Conservation (phyloP, 2,888 invertebrate genomes). For the Chalcosyrphus nemorum region DNA sequence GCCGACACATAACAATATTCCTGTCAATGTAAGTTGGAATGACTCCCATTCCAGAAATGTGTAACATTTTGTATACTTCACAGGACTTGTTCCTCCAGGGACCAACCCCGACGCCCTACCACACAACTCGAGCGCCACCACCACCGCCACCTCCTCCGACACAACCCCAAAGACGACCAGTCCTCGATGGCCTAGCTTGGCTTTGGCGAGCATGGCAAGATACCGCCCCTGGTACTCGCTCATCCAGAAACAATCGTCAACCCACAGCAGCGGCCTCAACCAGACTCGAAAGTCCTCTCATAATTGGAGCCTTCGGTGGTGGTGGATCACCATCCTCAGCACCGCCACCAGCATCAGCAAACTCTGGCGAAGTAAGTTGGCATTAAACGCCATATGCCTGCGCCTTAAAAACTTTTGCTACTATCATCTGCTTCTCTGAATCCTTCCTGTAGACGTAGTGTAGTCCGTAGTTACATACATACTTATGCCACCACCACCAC, state of each 20-base stretch:
- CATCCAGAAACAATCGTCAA: constrained; percentile 73
- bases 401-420: constrained; percentile 17
- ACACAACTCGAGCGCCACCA: constrained; percentile 76
- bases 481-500: constrained; percentile 4
- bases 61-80: constrained; percentile 33
- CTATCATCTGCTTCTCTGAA: constrained; percentile 34
- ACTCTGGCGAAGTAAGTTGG: constrained; percentile 60
- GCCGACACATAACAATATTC: constrained; percentile 83
- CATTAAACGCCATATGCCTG: constrained; percentile 30
- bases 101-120: constrained; percentile 78
- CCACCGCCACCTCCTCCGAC: constrained; percentile 75
- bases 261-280: constrained; percentile 61
- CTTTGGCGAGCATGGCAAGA: constrained; percentile 85
- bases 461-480: constrained; percentile 17
- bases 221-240: constrained; percentile 82
- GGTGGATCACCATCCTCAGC: no score
- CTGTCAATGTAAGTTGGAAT: constrained; percentile 74
- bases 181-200: constrained; percentile 84
- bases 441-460: constrained; percentile 56
- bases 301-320: constrained; percentile 55
- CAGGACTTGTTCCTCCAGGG: constrained; percentile 84
- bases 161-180: constrained; percentile 83
- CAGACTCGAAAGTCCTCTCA: constrained; percentile 76
- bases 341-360: not conserved
- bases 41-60: not conserved